Conservation (phyloP, 1,140 invertebrate genomes). For the Trachelipus rathkii region DNA sequence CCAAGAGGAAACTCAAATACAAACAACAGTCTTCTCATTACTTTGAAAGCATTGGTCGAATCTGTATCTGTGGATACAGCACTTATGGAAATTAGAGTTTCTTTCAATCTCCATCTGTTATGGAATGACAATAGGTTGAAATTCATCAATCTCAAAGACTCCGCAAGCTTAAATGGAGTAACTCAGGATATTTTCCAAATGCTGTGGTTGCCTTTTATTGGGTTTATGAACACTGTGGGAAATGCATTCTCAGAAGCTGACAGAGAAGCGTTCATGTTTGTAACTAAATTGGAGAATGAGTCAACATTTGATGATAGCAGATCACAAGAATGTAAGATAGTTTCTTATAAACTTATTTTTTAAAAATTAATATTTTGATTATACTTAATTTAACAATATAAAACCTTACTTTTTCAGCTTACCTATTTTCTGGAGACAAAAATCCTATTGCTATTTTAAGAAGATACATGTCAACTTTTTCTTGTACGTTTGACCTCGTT, state of each 20-base stretch:
- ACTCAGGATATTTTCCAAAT: background rate
- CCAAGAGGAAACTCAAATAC: conserved; percentile 1
- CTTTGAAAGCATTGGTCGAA: conserved; percentile 35
- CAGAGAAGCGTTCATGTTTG: conserved; percentile 41
- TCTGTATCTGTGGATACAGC: conserved; percentile 30
- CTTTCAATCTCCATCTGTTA: background rate
- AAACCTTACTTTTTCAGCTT: too few species aligned
- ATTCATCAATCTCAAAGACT: conserved; percentile 9
- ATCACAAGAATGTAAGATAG: conserved; percentile 33
- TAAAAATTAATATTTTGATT: too few species aligned
- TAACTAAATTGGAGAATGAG: conserved; percentile 36
- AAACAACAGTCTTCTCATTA: conserved; percentile 26
- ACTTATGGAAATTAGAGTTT: background rate
- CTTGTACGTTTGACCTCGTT: too few species aligned
- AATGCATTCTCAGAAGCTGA: conserved; percentile 22
- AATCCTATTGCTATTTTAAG: too few species aligned
- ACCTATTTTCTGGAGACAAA: too few species aligned
- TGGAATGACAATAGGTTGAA: conserved; percentile 14
- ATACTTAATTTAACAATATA: too few species aligned
- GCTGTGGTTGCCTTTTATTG: conserved; percentile 17
- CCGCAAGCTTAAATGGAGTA: conserved; percentile 10
- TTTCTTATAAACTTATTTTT: background rate
- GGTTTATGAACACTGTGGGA: conserved; percentile 14
- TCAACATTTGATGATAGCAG: conserved; percentile 30
- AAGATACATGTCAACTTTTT: too few species aligned